These are phyloP conservation scores for Chloroceryle inda DNA, from an alignment of 2,797 vertebrate species.

Conservation along the genomic window DNA sequence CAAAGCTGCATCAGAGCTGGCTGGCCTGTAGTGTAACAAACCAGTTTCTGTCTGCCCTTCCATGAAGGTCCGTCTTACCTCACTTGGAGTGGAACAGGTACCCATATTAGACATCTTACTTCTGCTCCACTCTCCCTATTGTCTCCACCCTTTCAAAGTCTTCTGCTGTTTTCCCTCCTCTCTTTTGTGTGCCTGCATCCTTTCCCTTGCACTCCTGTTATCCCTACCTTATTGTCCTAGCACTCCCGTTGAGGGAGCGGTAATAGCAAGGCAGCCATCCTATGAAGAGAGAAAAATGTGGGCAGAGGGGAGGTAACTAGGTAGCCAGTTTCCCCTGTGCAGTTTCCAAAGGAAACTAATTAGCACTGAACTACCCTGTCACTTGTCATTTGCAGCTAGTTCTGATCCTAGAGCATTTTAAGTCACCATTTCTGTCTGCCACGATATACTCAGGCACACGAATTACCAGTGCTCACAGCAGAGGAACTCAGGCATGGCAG, in stretches of 20 bases:
- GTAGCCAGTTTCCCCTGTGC: background rate
- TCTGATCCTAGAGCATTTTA: background rate
- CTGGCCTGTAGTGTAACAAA: background rate
- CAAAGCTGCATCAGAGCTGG: background rate
- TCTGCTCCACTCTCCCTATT: background rate
- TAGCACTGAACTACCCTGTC: background rate
- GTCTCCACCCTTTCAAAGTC: background rate
- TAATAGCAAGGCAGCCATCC: background rate
- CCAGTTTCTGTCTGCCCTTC: background rate
- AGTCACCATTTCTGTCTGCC: background rate
- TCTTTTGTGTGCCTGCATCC: background rate
- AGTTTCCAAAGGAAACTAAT: background rate
- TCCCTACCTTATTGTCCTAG: background rate
- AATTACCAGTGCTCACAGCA: accelerated
- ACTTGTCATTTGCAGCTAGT: background rate
- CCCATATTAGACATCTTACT: background rate
- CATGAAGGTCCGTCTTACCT: background rate
- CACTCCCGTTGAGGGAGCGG: background rate
- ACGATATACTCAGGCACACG: background rate
- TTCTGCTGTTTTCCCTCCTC: background rate
- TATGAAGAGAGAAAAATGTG: background rate
- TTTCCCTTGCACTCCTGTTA: background rate
- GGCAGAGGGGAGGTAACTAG: background rate
- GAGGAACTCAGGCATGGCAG: background rate
- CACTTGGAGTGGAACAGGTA: background rate